phyloP scores from a whole-genome alignment of 2,113 vertebrate genomes.

The Macrotus californicus region DNA sequence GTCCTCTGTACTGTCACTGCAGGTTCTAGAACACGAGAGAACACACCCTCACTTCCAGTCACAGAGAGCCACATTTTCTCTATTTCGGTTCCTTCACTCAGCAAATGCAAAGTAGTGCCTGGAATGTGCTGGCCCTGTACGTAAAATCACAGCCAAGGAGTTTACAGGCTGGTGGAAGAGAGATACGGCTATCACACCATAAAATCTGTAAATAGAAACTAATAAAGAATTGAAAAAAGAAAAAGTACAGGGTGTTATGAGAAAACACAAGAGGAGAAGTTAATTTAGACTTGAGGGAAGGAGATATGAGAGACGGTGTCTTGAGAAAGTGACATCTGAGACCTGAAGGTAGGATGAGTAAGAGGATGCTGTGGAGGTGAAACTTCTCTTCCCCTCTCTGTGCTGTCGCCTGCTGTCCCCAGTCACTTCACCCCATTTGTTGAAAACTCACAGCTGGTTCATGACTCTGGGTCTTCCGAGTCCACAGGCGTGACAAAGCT shows the following conservation, averaged over 20 bases:
- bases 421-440: background rate
- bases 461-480: background rate
- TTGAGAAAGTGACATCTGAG: background rate
- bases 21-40: background rate
- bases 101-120: background rate
- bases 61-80: background rate
- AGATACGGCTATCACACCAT: background rate
- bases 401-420: background rate
- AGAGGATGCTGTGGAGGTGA: background rate
- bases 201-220: constrained; percentile 29
- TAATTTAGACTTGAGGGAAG: background rate
- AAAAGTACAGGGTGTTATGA: background rate
- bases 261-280: background rate
- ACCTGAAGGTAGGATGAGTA: background rate
- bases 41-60: background rate
- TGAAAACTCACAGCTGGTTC: background rate
- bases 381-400: background rate
- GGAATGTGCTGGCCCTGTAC: background rate
- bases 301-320: background rate
- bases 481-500: background rate
- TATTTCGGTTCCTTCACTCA: constrained; percentile 21
- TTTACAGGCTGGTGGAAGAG: background rate
- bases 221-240: constrained; percentile 6
- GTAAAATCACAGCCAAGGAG: background rate
- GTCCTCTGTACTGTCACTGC: background rate